Evolutionary conservation across 2,888 invertebrate species (phyloP), one percentile per base, ranked within the genome.

Genomic region (Acleris literana): DNA sequence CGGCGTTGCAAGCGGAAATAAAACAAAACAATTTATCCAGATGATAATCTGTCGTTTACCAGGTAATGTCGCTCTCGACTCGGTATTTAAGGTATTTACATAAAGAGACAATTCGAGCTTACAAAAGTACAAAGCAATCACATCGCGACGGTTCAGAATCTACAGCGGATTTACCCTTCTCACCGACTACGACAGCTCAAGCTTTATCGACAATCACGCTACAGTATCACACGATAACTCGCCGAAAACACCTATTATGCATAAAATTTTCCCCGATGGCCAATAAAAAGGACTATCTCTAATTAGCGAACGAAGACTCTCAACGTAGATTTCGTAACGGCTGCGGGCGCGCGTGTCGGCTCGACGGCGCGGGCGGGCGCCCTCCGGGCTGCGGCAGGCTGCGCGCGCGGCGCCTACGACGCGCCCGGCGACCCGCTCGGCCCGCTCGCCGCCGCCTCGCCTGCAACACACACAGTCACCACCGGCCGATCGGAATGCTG

Each of bases 91-190:
- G 84, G 88, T 90, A 91, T 91, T 84, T 91, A 90, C 90, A 91
- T 83, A 87, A 86, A 83, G 83, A 85, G 87, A 85, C 84, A 87
- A 87, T 90, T 89, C 88, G 92, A 91, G 88, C 90, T 90, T 91
- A 92, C 89, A 91, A 90, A 92, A 91, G 90, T 92, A 92, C 89
- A 90, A 91, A 91, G 86, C 85, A 86, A 90, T 88, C 87, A 90
- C 90, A 87, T 87, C 81, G 89, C 88, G 85, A 88, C 87, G 90
- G 88, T 87, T 84, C 81, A 84, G 86, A 87, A 86, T 86, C 85
- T 87, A 89, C 89, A 83, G 87, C 81, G 87, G 89, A 90, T 88
- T 88, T 87, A 88, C 90, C 87, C 87, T 87, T 86, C 84, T 88
- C 80, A 86, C 88, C 90, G 89, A 88, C 87, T 86, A 86, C 84